Percentiles rank a stretch among this genome's conserved stretches.
phyloP scores from a whole-genome alignment of 2,797 vertebrate species.

The Agapornis canus region DNA sequence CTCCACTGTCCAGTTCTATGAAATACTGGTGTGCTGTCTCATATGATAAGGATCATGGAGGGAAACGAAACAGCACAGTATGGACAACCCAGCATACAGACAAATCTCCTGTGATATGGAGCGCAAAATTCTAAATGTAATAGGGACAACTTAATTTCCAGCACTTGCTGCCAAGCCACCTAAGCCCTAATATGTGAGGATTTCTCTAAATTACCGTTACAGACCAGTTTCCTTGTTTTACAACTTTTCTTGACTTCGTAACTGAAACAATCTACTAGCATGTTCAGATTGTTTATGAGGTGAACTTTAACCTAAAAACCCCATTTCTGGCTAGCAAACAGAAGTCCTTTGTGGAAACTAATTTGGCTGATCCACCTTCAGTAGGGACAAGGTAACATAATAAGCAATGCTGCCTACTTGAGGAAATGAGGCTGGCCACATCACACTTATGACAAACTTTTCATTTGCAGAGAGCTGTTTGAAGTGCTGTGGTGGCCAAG shows the following conservation, averaged over 20 bases:
- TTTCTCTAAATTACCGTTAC: conserved; percentile 33
- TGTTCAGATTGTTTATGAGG: conserved; percentile 14
- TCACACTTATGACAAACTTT: not conserved
- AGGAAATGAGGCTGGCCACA: conserved; percentile 5
- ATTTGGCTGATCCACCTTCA: not conserved
- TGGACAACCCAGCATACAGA: not conserved
- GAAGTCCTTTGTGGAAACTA: not conserved
- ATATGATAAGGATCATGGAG: not conserved
- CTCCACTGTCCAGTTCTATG: not conserved
- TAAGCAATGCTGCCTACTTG: not conserved
- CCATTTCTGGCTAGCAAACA: not conserved
- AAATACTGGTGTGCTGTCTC: not conserved
- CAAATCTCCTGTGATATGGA: not conserved
- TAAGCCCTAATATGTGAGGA: conserved; percentile 25
- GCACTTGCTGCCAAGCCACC: conserved; percentile 33
- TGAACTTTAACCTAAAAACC: not conserved
- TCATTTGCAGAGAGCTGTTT: not conserved
- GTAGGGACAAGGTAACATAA: not conserved
- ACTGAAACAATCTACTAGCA: conserved; percentile 3
- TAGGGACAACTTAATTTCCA: conserved; percentile 37
- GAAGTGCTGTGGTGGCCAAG: not conserved
- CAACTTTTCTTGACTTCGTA: conserved; percentile 52
- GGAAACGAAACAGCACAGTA: not conserved
- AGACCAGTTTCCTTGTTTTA: conserved; percentile 26
- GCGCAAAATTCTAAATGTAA: conserved; percentile 6